Evolutionary conservation across 2,888 invertebrate genomes (phyloP).

Genomic region (Campoplex capitator): DNA sequence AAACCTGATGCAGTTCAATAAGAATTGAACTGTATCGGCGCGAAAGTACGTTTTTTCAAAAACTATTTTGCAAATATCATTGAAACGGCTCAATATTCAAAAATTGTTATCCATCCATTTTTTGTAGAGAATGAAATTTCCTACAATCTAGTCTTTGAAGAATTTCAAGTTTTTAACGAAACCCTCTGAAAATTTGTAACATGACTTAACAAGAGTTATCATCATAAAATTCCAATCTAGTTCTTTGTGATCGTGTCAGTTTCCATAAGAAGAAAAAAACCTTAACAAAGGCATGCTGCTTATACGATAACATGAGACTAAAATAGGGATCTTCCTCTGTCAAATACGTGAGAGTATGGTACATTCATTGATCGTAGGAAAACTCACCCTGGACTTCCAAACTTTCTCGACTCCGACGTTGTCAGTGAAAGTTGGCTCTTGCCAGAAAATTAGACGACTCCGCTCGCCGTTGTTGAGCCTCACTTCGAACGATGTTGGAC

Average conservation of each 20-base stretch:
- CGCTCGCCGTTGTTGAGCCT: slow-evolving; percentile 86
- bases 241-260: neutral
- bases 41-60: too few relatives aligned
- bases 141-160: too few relatives aligned
- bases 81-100: too few relatives aligned
- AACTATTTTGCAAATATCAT: too few relatives aligned
- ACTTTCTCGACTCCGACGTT: slow-evolving; percentile 86
- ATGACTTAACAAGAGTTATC: neutral
- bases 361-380: neutral
- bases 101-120: too few relatives aligned
- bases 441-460: slow-evolving; percentile 87
- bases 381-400: slow-evolving; percentile 87
- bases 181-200: neutral
- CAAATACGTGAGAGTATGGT: neutral
- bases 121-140: too few relatives aligned
- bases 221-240: neutral
- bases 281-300: neutral
- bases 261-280: neutral
- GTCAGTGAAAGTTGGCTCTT: slow-evolving; percentile 88
- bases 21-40: too few relatives aligned
- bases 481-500: slow-evolving; percentile 88
- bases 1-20: too few relatives aligned
- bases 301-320: neutral
- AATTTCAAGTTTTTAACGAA: neutral
- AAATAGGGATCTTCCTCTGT: slow-evolving; percentile 14